These are phyloP conservation scores for Platanista minor DNA, from an alignment of 2,113 vertebrate genomes.

Conservation along the genomic window DNA sequence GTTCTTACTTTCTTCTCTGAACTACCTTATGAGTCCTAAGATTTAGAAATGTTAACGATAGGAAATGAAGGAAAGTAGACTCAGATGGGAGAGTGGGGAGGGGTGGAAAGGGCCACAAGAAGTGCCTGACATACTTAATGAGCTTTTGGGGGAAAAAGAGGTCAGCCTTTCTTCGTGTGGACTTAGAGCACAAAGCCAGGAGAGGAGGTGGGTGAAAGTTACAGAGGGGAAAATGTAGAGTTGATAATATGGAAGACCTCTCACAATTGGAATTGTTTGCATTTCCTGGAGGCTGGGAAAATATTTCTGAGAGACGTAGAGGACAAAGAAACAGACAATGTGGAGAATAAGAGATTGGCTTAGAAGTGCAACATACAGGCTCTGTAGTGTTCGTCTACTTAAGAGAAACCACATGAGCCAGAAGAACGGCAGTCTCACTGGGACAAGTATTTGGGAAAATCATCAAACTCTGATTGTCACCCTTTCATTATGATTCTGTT, in stretches of 20 bases:
- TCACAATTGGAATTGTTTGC: not conserved
- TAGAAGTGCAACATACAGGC: not conserved
- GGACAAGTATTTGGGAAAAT: not conserved
- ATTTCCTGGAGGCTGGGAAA: not conserved
- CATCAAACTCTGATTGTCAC: not conserved
- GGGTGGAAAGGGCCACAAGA: not conserved
- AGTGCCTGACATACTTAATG: not conserved
- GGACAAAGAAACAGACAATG: not conserved
- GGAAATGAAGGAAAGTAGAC: not conserved
- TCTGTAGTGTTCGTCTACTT: not conserved
- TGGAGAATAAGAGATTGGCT: not conserved
- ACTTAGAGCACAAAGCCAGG: not conserved
- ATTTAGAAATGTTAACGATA: not conserved
- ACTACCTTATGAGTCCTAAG: not conserved
- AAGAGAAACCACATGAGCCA: not conserved
- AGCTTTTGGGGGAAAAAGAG: not conserved
- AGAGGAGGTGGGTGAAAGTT: not conserved
- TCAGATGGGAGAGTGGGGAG: not conserved
- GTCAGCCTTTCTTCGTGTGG: not conserved
- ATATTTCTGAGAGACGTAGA: not conserved
- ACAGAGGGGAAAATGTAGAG: not conserved
- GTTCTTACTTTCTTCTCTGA: not conserved
- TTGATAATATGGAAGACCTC: not conserved
- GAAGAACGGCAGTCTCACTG: not conserved
- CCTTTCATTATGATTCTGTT: not conserved